phyloP scores from a whole-genome alignment of 2,888 invertebrate species.

The Pyrochroa serraticornis region DNA sequence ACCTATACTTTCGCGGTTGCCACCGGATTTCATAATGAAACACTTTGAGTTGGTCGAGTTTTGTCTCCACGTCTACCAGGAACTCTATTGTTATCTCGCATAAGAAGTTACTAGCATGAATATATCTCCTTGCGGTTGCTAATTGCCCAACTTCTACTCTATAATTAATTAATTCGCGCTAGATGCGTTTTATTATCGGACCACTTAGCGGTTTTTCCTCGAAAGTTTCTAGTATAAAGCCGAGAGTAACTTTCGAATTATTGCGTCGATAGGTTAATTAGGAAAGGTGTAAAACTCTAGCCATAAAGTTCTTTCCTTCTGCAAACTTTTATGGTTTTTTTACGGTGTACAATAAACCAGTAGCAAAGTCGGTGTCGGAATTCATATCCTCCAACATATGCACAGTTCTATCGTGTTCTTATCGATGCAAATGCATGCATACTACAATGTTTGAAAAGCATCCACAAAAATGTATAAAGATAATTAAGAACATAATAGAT shows the following conservation, averaged over 20 bases:
- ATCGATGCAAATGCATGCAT: no score
- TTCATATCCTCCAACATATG: constrained; percentile 13
- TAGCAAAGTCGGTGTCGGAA: constrained; percentile 9
- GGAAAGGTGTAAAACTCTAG: constrained; percentile 10
- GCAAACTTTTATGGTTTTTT: constrained; percentile 21
- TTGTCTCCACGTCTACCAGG: constrained; percentile 13
- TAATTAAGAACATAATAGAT: no score
- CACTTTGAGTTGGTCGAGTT: constrained; percentile 23
- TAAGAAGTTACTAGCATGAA: neutral
- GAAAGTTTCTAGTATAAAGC: neutral
- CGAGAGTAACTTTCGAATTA: constrained; percentile 3
- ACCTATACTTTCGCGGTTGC: constrained; percentile 41
- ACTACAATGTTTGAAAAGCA: no score
- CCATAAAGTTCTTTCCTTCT: constrained; percentile 11
- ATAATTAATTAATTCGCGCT: constrained; percentile 4
- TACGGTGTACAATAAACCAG: constrained; percentile 17
- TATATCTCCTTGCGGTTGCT: constrained; percentile 8
- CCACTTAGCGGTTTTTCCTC: neutral
- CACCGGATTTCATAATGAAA: constrained; percentile 34
- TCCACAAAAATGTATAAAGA: no score
- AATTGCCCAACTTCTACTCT: constrained; percentile 7
- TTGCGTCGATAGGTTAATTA: constrained; percentile 15
- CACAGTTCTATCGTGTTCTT: neutral
- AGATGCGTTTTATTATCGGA: no score
- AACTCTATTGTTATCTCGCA: constrained; percentile 7